Conservation (phyloP, 1,140 invertebrate species). For the Bemisia tabaci region DNA sequence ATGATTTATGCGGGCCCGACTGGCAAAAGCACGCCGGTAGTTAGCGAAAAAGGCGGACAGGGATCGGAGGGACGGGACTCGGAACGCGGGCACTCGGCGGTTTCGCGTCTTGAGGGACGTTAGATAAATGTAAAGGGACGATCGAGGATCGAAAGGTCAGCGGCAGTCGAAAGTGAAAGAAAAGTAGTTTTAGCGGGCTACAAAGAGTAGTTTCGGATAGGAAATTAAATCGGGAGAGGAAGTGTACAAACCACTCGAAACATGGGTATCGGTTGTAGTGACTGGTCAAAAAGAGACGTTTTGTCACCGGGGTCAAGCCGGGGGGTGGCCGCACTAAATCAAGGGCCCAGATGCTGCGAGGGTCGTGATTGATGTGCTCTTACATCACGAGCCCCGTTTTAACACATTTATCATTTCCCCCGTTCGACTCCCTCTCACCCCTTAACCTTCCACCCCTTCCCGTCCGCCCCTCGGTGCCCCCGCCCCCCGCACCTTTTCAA, state of each 20-base stretch:
- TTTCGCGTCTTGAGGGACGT: no score
- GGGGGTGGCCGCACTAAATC: not conserved
- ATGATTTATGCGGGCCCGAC: no score
- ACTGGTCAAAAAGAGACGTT: not conserved
- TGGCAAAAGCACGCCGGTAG: no score
- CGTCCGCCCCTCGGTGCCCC: conserved; percentile 25
- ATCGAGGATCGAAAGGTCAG: not conserved
- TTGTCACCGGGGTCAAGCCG: not conserved
- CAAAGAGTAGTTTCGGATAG: not conserved
- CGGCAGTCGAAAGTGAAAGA: no score
- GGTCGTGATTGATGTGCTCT: conserved; percentile 29
- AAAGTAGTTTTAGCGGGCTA: not conserved
- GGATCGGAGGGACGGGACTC: no score
- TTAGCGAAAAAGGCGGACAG: no score
- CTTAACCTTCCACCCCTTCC: conserved; percentile 17
- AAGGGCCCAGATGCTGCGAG: not conserved
- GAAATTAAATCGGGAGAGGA: not conserved
- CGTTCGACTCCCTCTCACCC: conserved; percentile 25
- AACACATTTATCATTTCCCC: conserved; percentile 38
- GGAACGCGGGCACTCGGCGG: no score
- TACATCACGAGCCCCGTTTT: conserved; percentile 38
- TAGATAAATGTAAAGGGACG: no score
- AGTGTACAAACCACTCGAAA: not conserved
- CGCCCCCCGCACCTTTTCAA: conserved; percentile 10
- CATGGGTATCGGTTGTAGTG: not conserved